Evolutionary conservation across 53 echinoderm and acorn worm species (phyloP).

Genomic region (Holothuria scabra): DNA sequence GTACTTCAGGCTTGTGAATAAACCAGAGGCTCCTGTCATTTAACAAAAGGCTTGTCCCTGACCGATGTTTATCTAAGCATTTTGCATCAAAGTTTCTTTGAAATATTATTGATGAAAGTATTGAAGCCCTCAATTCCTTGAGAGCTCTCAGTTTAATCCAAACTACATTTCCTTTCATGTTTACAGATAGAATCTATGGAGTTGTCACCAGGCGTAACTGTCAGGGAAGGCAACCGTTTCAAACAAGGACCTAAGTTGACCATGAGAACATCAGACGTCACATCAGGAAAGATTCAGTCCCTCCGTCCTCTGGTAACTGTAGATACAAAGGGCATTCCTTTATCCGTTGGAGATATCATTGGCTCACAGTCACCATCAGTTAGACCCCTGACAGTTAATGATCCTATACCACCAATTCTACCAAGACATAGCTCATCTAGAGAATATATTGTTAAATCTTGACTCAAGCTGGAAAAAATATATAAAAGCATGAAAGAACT

Average conservation of each 20-base stretch:
- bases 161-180: slow-evolving; percentile 6
- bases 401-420: slow-evolving; percentile 90
- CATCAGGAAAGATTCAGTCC: slow-evolving; percentile 85
- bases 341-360: slow-evolving; percentile 81
- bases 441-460: slow-evolving; percentile 25
- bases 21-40: no score
- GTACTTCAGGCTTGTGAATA: no score
- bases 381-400: slow-evolving; percentile 72
- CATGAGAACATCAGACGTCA: slow-evolving; percentile 70
- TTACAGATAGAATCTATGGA: slow-evolving; percentile 95
- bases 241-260: slow-evolving; percentile 88
- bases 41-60: no score
- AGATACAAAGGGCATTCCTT: slow-evolving; percentile 49
- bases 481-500: no score
- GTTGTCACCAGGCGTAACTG: slow-evolving; percentile 88
- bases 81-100: no score
- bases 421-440: slow-evolving; percentile 59
- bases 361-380: slow-evolving; percentile 72
- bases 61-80: no score
- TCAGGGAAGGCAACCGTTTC: slow-evolving; percentile 86
- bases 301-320: slow-evolving; percentile 68
- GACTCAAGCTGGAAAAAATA: no score
- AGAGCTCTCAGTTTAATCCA: neutral
- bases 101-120: no score
- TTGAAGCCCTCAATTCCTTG: neutral